Evolutionary conservation across 1,140 invertebrate genomes (phyloP).

Genomic region (Drosophila setifemur): DNA sequence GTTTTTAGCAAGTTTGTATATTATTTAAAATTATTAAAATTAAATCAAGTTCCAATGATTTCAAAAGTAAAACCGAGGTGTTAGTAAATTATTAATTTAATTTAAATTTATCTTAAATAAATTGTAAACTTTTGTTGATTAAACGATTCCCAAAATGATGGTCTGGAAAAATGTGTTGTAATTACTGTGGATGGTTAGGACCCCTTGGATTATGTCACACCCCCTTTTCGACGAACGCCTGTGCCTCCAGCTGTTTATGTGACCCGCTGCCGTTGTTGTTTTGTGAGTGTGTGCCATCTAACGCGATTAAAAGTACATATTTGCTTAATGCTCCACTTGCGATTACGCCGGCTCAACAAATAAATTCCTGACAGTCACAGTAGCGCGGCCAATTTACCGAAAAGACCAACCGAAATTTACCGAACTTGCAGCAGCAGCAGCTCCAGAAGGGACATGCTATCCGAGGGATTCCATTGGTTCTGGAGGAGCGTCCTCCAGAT

Average conservation of each 20-base stretch:
- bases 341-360: conserved; percentile 8
- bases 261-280: neutral
- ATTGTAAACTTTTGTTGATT: too few relatives aligned
- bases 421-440: conserved; percentile 7
- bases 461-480: conserved; percentile 55
- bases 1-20: too few relatives aligned
- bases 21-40: too few relatives aligned
- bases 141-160: too few relatives aligned
- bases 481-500: conserved; percentile 40
- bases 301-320: conserved; percentile 26
- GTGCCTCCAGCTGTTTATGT: neutral
- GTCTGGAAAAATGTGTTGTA: too few relatives aligned
- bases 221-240: conserved; percentile 1
- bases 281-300: conserved; percentile 8
- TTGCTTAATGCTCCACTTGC: conserved; percentile 29
- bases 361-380: conserved; percentile 22
- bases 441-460: conserved; percentile 35
- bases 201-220: too few relatives aligned
- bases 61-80: too few relatives aligned
- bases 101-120: too few relatives aligned
- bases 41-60: too few relatives aligned
- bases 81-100: too few relatives aligned
- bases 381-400: neutral
- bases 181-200: too few relatives aligned
- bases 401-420: conserved; percentile 14